These are phyloP conservation scores for Deladenus siricidicola DNA, from an alignment of 2,888 invertebrate species.

Conservation along the genomic window DNA sequence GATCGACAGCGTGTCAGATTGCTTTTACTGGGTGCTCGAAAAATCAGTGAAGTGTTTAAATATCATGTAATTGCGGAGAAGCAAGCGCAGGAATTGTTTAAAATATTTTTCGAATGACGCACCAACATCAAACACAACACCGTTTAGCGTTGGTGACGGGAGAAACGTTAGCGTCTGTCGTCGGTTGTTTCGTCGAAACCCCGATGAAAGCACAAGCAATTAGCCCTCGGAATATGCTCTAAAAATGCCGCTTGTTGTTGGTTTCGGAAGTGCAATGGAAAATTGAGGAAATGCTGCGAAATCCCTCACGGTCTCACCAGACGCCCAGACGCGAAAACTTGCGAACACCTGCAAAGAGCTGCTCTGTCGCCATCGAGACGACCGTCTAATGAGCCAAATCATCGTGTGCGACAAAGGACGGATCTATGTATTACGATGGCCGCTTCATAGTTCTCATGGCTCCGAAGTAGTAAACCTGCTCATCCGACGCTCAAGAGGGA, in stretches of 20 bases:
- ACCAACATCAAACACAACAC: background rate
- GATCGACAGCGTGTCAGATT: too few species aligned
- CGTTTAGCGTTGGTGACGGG: background rate
- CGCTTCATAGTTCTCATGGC: background rate
- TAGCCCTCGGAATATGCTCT: background rate
- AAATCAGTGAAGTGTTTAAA: background rate
- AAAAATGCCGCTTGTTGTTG: background rate
- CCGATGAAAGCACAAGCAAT: background rate
- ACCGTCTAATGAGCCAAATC: background rate
- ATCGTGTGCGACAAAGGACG: background rate
- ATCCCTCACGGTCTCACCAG: background rate
- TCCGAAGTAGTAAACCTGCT: background rate
- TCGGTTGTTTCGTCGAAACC: background rate
- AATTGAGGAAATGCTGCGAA: background rate
- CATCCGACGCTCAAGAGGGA: background rate
- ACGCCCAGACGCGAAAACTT: background rate
- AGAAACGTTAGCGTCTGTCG: background rate
- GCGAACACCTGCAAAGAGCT: background rate
- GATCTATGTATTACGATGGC: background rate
- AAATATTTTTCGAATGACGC: background rate
- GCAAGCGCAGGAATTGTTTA: background rate
- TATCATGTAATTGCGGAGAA: background rate
- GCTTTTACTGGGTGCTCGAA: background rate
- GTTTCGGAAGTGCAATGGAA: background rate
- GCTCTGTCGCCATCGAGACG: background rate